phyloP scores from a whole-genome alignment of 2,113 vertebrate species.

The Silurus asotus region DNA sequence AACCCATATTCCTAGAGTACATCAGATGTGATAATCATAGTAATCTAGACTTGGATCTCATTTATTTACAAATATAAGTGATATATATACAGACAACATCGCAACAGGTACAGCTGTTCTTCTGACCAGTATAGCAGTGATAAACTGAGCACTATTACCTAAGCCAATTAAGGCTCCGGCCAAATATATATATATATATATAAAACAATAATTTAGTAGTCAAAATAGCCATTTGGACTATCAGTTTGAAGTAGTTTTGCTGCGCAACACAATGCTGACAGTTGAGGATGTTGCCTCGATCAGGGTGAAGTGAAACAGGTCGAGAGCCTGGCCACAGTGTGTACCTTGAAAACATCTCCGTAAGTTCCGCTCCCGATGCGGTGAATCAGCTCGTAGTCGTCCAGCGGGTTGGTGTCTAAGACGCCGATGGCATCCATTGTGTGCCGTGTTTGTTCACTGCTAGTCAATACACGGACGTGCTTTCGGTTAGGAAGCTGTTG shows the following conservation, averaged over 20 bases:
- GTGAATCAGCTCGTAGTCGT: constrained; percentile 75
- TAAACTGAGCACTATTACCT: neutral
- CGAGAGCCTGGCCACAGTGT: neutral
- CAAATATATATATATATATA: neutral
- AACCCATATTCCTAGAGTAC: neutral
- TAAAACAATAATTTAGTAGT: neutral
- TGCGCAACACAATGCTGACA: neutral
- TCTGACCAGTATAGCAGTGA: neutral
- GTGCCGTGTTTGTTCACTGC: neutral
- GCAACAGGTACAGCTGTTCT: neutral
- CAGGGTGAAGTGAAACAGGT: neutral
- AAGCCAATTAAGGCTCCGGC: neutral
- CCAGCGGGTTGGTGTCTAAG: constrained; percentile 72
- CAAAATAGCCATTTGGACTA: neutral
- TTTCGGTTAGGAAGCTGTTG: neutral
- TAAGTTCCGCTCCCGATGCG: constrained; percentile 78
- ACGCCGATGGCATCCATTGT: constrained; percentile 66
- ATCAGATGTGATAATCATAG: neutral
- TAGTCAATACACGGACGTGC: neutral
- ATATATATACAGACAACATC: neutral
- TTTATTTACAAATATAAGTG: neutral
- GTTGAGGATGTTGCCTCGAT: neutral
- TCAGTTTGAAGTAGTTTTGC: neutral
- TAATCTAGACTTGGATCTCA: neutral
- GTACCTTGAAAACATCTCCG: constrained; percentile 79